Conservation (phyloP, 2,113 vertebrate genomes). For the Myotis lucifugus region DNA sequence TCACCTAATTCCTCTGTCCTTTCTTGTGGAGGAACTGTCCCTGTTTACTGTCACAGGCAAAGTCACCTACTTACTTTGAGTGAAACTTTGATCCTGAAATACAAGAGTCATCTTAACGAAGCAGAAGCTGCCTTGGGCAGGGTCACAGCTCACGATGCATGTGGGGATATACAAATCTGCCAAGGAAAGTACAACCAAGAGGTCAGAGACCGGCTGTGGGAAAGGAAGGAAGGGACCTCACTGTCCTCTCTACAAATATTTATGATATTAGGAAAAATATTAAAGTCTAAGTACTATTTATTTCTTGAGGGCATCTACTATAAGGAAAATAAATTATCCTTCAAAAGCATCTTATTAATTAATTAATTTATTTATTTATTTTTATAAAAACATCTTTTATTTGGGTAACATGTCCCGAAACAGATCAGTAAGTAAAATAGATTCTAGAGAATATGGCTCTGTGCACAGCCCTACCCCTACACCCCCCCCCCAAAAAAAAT, state of each 20-base stretch:
- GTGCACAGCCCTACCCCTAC: slow-evolving; percentile 44
- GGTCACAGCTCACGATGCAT: background rate
- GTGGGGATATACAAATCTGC: background rate
- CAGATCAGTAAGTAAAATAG: slow-evolving; percentile 80
- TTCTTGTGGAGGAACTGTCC: background rate
- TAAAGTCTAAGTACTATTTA: background rate
- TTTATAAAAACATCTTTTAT: slow-evolving; percentile 75
- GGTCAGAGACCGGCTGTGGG: background rate
- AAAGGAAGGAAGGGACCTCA: background rate
- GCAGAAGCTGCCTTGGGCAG: background rate
- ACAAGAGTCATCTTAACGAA: background rate
- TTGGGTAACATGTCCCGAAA: slow-evolving; percentile 71
- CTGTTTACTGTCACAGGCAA: background rate
- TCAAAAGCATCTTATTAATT: slow-evolving; percentile 14
- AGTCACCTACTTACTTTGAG: slow-evolving; percentile 16
- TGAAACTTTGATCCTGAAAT: slow-evolving; percentile 42
- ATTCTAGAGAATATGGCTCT: slow-evolving; percentile 69
- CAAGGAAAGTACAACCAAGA: background rate
- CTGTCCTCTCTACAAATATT: background rate
- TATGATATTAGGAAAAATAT: background rate
- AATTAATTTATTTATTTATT: too few relatives aligned
- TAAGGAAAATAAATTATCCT: background rate
- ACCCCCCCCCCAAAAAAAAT: background rate
- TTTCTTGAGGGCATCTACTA: background rate
- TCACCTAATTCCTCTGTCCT: background rate